Base-by-base conservation (phyloP, 2,113 vertebrate species). In the Garra rufa region DNA sequence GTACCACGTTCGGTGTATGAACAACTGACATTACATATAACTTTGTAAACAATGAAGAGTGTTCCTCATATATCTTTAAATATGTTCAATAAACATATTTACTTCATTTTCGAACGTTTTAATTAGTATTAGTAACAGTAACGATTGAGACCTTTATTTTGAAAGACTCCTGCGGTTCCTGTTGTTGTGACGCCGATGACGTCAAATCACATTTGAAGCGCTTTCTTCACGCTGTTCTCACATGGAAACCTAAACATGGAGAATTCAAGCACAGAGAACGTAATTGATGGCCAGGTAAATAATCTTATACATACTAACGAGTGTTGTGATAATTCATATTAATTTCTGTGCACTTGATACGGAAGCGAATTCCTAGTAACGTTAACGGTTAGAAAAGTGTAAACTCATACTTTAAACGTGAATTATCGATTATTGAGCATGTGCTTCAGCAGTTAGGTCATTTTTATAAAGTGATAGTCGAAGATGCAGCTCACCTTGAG, bases 171-270 rank as follows among this genome's bases (percentile, higher is more conserved):
- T 9, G 28, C 14, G 0, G 3, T 41, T 70, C 44, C 44, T 34
- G 61, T 70, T 52, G 44, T 7, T 67, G 61, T 67, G 78, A 46
- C 41, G 77, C 15, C 2, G 6, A 28, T 65, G 57, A 80, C 78
- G 78, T 80, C 34, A 67, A 34, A 34, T 41, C 48, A 11, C 28
- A 4, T 44, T 30, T 43, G 76, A 21, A 30, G 59, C 63, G 44
- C 44, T 69, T 61, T 81, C 43, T 30, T 70, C 79, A 55, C 63
- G 65, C 46, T 70, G 44, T 26, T 82, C 65, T 55, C 79, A 82
- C 79, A 21, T 82, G 79, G 79, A 24, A 38, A 70, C 43, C 65
- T 82, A 38, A 82, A 82, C 65, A 82, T 82, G 79, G 79, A 82
- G 46, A 41, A 41, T 38, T 52, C 79, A 52, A 41, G 11, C 19